A percentile compares a stretch with the other conserved stretches of the same genome.
Evolutionary conservation across 2,797 vertebrate genomes (phyloP).

Genomic region (Gallinago stenura): DNA sequence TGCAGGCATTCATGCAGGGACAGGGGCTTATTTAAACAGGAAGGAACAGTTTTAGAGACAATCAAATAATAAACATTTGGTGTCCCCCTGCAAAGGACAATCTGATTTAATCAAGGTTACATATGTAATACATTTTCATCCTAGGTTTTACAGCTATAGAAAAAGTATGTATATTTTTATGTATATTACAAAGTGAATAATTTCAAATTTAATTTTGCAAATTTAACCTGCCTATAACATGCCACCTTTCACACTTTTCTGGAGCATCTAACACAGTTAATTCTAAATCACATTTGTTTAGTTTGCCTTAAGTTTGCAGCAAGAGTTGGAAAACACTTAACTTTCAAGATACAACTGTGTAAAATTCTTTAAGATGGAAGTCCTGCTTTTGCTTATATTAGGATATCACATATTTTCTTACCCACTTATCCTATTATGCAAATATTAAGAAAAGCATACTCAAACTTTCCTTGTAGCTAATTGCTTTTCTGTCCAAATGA

Average conservation of each 20-base stretch:
- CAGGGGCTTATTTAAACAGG: constrained; percentile 51
- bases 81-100: not conserved
- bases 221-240: not conserved
- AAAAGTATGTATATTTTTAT: not conserved
- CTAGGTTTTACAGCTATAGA: not conserved
- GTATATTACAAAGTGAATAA: not conserved
- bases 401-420: not conserved
- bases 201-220: not conserved
- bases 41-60: constrained; percentile 50
- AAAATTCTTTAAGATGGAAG: not conserved
- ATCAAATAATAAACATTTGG: constrained; percentile 32
- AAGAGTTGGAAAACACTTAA: not conserved
- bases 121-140: not conserved
- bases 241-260: not conserved
- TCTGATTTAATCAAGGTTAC: constrained; percentile 17
- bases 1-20: constrained; percentile 57
- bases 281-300: not conserved
- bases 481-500: not conserved
- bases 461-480: not conserved
- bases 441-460: not conserved
- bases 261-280: not conserved
- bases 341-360: not conserved
- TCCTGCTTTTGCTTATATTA: not conserved
- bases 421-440: not conserved
- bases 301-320: not conserved